Evolutionary conservation across 2,797 vertebrate species (phyloP), one percentile per base, ranked within the genome.

Genomic region (Lepus townsendii): DNA sequence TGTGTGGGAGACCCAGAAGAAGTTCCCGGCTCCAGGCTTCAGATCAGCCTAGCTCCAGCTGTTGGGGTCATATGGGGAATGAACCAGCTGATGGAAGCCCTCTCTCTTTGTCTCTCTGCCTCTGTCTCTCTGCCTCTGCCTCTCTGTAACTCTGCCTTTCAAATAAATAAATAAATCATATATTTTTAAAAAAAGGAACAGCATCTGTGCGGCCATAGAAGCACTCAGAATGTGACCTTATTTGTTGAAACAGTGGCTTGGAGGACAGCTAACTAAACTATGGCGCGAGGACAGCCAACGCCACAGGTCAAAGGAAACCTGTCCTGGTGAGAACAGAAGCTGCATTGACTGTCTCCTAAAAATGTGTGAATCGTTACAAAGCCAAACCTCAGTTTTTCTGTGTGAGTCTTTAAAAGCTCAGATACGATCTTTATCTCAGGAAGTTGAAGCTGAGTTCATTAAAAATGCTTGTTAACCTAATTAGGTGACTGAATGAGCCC

Each of bases 351-450:
- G 19, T 20, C 63, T 26, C 3, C 71, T 92, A 3, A 90, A 91
- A 84, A 90, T 71, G 66, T 26, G 16, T 42, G 42, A 87, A 52
- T 83, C 54, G 30, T 62, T 72, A 63, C 54, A 83, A 76, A 77
- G n/a, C 35, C n/a, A 71, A 78, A 57, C 42, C 50, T 60, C 87
- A 19, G 22, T 57, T 88, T 90, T 90, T 78, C 94, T 90, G 75
- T 90, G 90, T 92, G 71, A 80, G 75, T 32, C 93, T 84, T 80
- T 63, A 82, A 88, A 95, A 91, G 90, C 93, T 96, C 94, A 82
- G 0, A 73, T 75, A 92, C 32, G 85, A 96, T 77, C 66, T 73
- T 88, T 73, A 87, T 52, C 69, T 24, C 79, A 13, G 30, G 47
- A 54, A 27, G 68, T n/a, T 54, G 88, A 90, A 71, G 47, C 82